Base-by-base conservation (phyloP, 92 coral and sea anemone species). In the Umimayanthus kanabou region DNA sequence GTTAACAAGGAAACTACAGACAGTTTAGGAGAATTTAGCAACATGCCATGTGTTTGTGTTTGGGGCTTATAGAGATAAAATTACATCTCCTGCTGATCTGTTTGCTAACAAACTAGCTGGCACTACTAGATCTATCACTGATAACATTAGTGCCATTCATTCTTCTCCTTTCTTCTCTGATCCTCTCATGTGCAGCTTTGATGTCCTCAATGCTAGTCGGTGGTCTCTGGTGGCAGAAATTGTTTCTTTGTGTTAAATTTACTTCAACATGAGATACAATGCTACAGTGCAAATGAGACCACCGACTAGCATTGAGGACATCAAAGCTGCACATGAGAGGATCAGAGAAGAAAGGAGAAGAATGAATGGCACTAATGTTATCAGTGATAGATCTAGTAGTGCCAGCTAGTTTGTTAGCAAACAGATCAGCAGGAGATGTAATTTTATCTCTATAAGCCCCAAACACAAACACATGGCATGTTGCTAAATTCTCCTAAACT, bases 191-290 rank as follows among this genome's bases (percentile, higher is more conserved):
- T 4, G 98, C 98, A 80, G 91, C 93, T 61, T 88, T 92, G 28
- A 95, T 43, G 15, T 93, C 98, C 40, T 95, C 98, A 55, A 92
- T 74, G 2, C 92, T 93, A 49, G 96, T 93, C 25, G 98, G 98
- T 55, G 98, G 98, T 92, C 85, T 95, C 96, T 95, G 84, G 30
- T 4, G 77, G 84, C 20, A 69, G 33, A 77, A 85, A 33, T 33
- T 33, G 37, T 33, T 33, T 33, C 37, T 33, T 33, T 33, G 37
- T 33, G 37, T 33, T 33, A 33, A 33, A 33, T 33, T 33, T 2
- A 33, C 37, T 33, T 33, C 37, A 33, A 33, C 37, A 33, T 33
- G 37, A 33, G 2, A 33, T 33, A 33, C 37, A 33, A 33, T 33
- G 37, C 37, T 33, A 33, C 37, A 33, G 2, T 33, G 37, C 2